Evolutionary conservation across 2,888 invertebrate species (phyloP), one percentile per base, ranked within the genome.

Genomic region (Erpobdella octoculata): DNA sequence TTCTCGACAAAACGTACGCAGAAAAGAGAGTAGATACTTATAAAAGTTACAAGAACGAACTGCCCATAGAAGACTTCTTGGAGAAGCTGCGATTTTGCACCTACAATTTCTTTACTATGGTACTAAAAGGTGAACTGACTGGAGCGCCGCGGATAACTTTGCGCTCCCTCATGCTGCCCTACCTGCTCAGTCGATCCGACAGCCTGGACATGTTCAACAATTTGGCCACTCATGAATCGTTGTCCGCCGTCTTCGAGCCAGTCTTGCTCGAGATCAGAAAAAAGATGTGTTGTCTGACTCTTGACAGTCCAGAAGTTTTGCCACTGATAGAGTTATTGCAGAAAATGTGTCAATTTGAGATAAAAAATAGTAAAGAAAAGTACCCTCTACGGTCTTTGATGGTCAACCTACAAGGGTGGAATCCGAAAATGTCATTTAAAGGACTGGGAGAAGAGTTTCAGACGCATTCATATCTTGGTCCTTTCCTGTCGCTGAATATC

Each of bases 361-460:
- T 3, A 25, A 53, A 53, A 53, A 53, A 53, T 53, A 28, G 21
- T 53, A 4, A n/a, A n/a, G n/a, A n/a, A n/a, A n/a, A n/a, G n/a
- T n/a, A 53, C 1, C 53, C 53, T 28, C 21, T 53, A 21, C 28
- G 53, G 21, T 21, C 21, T 8, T 53, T 53, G 28, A 53, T 53
- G 53, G n/a, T 53, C 5, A 53, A 53, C n/a, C 28, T 53, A 28
- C 15, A 21, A 1, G 28, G 28, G 21, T 53, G 53, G 53, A n/a
- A 53, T n/a, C 53, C 53, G 3, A 28, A 25, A 25, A 21, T 15
- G 6, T 53, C 28, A 21, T 28, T 53, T 87, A 0, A n/a, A 15
- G n/a, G 37, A 12, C 36, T n/a, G 9, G 96, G 96, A 0, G 86
- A 93, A 58, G 96, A 97, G 84, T 86, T 95, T 72, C 89, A 91